These are phyloP conservation scores for Polypterus senegalus DNA, from an alignment of 2,113 vertebrate genomes.

Conservation along the genomic window DNA sequence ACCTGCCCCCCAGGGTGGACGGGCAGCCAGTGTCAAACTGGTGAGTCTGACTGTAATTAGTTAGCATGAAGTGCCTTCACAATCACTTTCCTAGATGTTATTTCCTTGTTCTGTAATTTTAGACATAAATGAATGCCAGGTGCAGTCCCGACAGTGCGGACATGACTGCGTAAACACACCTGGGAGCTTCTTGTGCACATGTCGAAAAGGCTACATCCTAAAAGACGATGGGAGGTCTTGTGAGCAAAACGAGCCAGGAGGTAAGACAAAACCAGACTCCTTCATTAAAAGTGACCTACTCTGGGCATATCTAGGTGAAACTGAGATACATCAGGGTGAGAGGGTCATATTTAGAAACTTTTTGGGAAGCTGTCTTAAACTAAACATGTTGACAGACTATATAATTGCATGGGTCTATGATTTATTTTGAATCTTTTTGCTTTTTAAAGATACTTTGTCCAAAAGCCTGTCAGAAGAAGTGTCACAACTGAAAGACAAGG, in stretches of 20 bases:
- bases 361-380: too few species aligned
- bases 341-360: too few species aligned
- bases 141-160: constrained; percentile 19
- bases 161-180: constrained; percentile 32
- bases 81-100: neutral
- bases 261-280: too few species aligned
- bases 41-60: constrained; percentile 22
- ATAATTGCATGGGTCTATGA: too few species aligned
- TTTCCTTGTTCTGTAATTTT: neutral
- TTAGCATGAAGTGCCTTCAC: neutral
- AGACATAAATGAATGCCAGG: constrained; percentile 42
- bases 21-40: constrained; percentile 37
- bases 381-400: too few species aligned
- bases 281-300: too few species aligned
- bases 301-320: neutral
- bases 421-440: too few species aligned
- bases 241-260: neutral
- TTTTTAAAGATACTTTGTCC: too few species aligned
- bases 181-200: constrained; percentile 37
- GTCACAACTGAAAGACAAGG: too few species aligned
- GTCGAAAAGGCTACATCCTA: constrained; percentile 25
- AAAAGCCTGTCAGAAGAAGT: too few species aligned
- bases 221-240: constrained; percentile 24
- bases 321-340: too few species aligned
- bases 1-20: constrained; percentile 38